phyloP scores from a whole-genome alignment of 2,888 invertebrate genomes.

The Macaria notata region DNA sequence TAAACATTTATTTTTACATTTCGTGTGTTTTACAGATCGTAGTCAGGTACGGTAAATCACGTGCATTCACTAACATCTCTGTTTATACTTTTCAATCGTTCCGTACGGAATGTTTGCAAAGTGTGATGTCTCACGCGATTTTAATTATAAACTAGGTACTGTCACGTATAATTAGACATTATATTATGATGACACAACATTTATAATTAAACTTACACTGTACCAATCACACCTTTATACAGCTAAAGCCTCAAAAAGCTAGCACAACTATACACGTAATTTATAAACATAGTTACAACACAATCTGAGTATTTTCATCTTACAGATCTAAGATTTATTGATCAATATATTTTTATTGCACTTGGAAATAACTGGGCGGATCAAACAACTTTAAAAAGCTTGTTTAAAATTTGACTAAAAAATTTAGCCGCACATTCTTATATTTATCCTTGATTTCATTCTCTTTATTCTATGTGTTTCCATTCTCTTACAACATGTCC shows the following conservation, averaged over 20 bases:
- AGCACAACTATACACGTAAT: too few species aligned
- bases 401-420: too few species aligned
- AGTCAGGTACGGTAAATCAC: conserved; percentile 34
- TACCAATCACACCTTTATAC: too few species aligned
- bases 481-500: too few species aligned
- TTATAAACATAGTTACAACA: not conserved
- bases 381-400: too few species aligned
- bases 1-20: conserved; percentile 25
- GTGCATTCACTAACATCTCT: not conserved
- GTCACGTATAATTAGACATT: conserved; percentile 4
- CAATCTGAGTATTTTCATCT: not conserved
- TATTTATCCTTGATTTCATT: too few species aligned
- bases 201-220: not conserved
- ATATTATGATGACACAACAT: conserved; percentile 8
- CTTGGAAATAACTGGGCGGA: too few species aligned
- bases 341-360: too few species aligned
- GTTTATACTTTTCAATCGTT: conserved; percentile 13
- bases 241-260: too few species aligned
- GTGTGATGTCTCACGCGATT: conserved; percentile 3
- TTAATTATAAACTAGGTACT: conserved; percentile 4
- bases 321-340: not conserved
- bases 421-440: too few species aligned
- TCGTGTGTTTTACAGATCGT: conserved; percentile 16
- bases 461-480: too few species aligned
- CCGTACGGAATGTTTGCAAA: conserved; percentile 9